Base-by-base conservation (phyloP, 2,113 vertebrate genomes). In the Boulengeromyrus knoepffleri region DNA sequence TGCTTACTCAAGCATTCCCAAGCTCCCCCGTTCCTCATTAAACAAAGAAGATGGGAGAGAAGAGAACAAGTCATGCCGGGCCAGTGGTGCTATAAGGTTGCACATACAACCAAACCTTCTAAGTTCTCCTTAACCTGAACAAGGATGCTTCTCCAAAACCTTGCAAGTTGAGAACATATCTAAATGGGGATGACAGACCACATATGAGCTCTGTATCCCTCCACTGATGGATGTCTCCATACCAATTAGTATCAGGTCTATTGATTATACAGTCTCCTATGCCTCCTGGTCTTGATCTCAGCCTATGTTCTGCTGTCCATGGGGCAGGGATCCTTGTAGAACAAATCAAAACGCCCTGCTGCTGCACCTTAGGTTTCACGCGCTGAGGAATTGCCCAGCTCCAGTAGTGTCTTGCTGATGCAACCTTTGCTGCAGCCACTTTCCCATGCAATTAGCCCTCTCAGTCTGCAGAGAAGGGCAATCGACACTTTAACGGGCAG, bases 1-100 rank as follows among this genome's bases (percentile, higher is more conserved):
- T 83, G 90, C 70, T 90, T 90, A 90, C 90, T 90, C 70, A 88
- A 90, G 86, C 87, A 50, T 27, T 17, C 36, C 85, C 46, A 42
- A 74, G 62, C 12, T 90, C 88, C 87, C 66, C 36, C 8, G 24
- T 53, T 88, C 36, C 86, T 83, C 87, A 88, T 88, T 88, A 88
- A 88, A 88, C 62, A 56, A 70, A 70, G 74, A 70, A 17, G 50
- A 58, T 39, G 87, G 47, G 36, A 90, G 87, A 83, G 36, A 50
- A n/a, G 27, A 87, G 83, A 90, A 52, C 84, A 86, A 87, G 47
- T 49, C 19, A 21, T 24, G 58, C 77, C 10, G 42, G 53, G 49
- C 47, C 31, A 36, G 47, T 89, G 70, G 49, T 36, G 4, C 47
- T n/a, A 50, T 39, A 31, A 85, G 45, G 45, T 47, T 85, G 39